Conservation (phyloP, 2,888 invertebrate species). For the Coelinius sp. region DNA sequence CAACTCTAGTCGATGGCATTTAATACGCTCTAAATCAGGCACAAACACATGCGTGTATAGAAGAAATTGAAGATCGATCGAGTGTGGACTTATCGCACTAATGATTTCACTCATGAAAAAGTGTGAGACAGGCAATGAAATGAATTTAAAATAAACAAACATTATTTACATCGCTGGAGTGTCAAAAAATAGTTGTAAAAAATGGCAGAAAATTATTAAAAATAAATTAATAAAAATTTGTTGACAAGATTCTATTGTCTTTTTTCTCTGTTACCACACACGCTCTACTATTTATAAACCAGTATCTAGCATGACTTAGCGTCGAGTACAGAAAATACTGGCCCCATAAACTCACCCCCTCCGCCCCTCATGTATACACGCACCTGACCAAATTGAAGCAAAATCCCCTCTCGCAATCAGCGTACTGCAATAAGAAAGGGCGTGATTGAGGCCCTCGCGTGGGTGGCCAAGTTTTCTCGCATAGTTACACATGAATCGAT, state of each 20-base stretch:
- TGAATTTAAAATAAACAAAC: slow-evolving; percentile 2
- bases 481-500: slow-evolving; percentile 52
- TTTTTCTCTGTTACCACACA: slow-evolving; percentile 45
- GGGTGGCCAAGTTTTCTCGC: slow-evolving; percentile 57
- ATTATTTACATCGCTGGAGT: neutral
- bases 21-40: slow-evolving; percentile 19
- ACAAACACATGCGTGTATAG: neutral
- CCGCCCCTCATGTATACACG: neutral
- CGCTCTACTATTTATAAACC: slow-evolving; percentile 41
- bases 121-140: neutral
- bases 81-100: slow-evolving; percentile 10
- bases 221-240: no score
- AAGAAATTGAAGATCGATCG: slow-evolving; percentile 3
- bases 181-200: neutral
- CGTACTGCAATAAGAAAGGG: slow-evolving; percentile 44
- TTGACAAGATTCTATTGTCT: slow-evolving; percentile 28
- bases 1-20: slow-evolving; percentile 33
- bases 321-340: slow-evolving; percentile 20
- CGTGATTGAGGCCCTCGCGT: slow-evolving; percentile 44
- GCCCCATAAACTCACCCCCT: neutral
- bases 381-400: slow-evolving; percentile 30
- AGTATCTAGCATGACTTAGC: slow-evolving; percentile 24
- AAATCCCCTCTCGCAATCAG: slow-evolving; percentile 38
- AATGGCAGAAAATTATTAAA: neutral
- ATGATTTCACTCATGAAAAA: neutral